Evolutionary conservation across 2,888 invertebrate species (phyloP).

Genomic region (Agrypnus murinus): DNA sequence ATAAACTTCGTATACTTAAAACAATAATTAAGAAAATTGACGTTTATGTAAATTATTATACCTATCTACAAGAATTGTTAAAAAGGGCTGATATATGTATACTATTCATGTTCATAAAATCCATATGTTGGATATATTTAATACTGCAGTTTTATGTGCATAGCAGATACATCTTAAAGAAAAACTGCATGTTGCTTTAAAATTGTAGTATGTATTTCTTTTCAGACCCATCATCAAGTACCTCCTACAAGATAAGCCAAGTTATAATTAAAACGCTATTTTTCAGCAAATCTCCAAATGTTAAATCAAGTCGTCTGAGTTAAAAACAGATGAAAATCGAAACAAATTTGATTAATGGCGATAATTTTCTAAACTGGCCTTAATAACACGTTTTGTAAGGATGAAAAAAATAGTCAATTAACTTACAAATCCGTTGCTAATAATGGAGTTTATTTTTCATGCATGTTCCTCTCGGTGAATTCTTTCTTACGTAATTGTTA

Average conservation of each 20-base stretch:
- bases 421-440: constrained; percentile 23
- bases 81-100: too few species aligned
- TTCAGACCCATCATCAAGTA: constrained; percentile 8
- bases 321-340: background rate
- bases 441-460: constrained; percentile 29
- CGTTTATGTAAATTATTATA: too few species aligned
- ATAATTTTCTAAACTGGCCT: constrained; percentile 21
- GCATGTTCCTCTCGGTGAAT: constrained; percentile 10
- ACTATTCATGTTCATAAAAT: too few species aligned
- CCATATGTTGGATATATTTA: too few species aligned
- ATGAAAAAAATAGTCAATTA: constrained; percentile 22
- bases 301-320: constrained; percentile 1
- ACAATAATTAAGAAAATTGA: too few species aligned
- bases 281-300: constrained; percentile 14
- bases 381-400: constrained; percentile 19
- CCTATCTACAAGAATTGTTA: too few species aligned
- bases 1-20: too few species aligned
- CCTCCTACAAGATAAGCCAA: constrained; percentile 9
- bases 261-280: constrained; percentile 15
- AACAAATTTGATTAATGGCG: constrained; percentile 15
- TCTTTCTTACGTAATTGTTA: constrained; percentile 26
- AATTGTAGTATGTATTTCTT: too few species aligned
- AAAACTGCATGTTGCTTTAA: too few species aligned
- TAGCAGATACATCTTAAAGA: too few species aligned
- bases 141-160: too few species aligned